Percentiles rank a stretch among this genome's conserved stretches.
Conservation (phyloP, 1,140 invertebrate species). For the Bacillus rossius region DNA sequence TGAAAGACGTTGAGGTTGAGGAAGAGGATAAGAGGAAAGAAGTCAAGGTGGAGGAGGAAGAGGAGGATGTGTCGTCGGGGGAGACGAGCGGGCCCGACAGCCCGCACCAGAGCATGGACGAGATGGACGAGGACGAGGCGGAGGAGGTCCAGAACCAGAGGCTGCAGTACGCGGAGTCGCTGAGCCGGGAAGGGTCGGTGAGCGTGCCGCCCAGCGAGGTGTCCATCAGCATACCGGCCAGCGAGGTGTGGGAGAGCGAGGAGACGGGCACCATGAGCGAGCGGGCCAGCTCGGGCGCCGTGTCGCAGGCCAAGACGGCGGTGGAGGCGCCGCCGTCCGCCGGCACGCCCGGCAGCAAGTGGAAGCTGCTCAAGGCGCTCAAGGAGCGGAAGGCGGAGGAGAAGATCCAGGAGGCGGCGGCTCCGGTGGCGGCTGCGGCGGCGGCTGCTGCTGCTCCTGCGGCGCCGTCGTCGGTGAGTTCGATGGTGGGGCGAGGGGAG, state of each 20-base stretch:
- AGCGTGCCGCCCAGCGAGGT: conserved; percentile 40
- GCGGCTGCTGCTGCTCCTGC: conserved; percentile 6
- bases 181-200: conserved; percentile 41
- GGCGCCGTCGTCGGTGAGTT: too few relatives aligned
- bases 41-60: background rate
- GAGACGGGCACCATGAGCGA: conserved; percentile 39
- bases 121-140: conserved; percentile 53
- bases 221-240: conserved; percentile 36
- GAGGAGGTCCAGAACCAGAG: conserved; percentile 20
- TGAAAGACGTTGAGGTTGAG: conserved; percentile 1
- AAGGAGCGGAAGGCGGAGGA: conserved; percentile 87
- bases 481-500: too few relatives aligned
- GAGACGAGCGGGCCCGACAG: conserved; percentile 84
- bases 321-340: background rate
- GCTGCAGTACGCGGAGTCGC: conserved; percentile 34
- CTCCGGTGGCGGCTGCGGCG: conserved; percentile 47
- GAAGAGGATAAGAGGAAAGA: background rate
- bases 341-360: conserved; percentile 67
- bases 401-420: conserved; percentile 60
- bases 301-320: conserved; percentile 15
- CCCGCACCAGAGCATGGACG: conserved; percentile 65
- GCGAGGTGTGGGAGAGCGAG: conserved; percentile 39
- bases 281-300: conserved; percentile 25
- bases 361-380: conserved; percentile 82
- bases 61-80: conserved; percentile 55